Conservation (phyloP, 2,113 vertebrate species). For the Puffinus mauretanicus region DNA sequence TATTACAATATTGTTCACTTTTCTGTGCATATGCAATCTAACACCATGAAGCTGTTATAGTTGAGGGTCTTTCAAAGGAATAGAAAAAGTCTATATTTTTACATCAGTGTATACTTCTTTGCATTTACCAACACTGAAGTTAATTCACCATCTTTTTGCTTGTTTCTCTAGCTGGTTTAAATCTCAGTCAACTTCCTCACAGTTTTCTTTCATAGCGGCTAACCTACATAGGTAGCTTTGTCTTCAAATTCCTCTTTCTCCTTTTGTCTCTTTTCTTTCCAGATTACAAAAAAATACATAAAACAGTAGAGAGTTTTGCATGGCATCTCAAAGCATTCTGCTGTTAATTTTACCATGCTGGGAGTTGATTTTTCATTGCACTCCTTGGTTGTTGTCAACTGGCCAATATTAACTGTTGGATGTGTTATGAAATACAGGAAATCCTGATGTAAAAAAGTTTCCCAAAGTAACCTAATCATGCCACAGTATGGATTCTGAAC, state of each 20-base stretch:
- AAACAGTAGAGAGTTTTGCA: neutral
- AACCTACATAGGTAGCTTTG: neutral
- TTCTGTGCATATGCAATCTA: neutral
- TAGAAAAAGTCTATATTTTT: neutral
- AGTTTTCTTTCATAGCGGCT: neutral
- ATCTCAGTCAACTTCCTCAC: neutral
- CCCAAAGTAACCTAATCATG: neutral
- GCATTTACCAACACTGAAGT: neutral
- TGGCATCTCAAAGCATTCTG: neutral
- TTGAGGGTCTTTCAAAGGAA: neutral
- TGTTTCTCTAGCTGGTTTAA: neutral
- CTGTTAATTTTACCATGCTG: neutral
- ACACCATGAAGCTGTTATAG: neutral
- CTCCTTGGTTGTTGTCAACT: neutral
- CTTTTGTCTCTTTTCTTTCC: neutral
- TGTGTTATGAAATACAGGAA: neutral
- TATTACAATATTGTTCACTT: neutral
- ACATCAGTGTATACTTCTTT: neutral
- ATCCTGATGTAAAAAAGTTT: neutral
- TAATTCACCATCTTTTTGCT: neutral
- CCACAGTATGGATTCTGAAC: neutral
- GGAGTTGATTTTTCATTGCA: neutral
- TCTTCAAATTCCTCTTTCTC: neutral
- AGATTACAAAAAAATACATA: neutral
- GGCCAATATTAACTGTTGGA: neutral